Evolutionary conservation across 2,797 vertebrate species (phyloP).

Genomic region (Pterois miles): DNA sequence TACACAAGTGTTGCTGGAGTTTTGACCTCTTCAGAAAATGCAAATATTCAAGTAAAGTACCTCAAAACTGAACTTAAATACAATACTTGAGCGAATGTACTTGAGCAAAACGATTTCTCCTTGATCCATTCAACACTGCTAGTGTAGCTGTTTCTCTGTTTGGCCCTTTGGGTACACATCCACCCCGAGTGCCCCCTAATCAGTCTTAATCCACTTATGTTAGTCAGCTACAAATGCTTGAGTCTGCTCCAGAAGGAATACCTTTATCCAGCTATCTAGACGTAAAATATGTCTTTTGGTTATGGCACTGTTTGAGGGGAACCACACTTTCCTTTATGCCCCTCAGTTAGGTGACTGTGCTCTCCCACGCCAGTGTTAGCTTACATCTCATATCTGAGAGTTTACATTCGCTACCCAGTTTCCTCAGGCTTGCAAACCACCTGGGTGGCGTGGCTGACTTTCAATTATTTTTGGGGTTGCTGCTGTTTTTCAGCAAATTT

Average conservation of each 20-base stretch:
- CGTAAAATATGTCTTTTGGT: not conserved
- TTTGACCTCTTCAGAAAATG: not conserved
- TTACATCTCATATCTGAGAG: not conserved
- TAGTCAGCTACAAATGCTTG: constrained; percentile 27
- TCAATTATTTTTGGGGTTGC: not conserved
- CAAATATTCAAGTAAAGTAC: not conserved
- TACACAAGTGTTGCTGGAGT: not conserved
- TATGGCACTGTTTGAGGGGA: not conserved
- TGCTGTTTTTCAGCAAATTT: constrained; percentile 14
- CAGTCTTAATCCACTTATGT: constrained; percentile 45
- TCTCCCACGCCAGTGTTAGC: not conserved
- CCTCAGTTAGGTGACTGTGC: not conserved
- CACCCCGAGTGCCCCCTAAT: constrained; percentile 33
- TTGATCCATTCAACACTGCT: not conserved
- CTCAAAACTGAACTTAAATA: not conserved
- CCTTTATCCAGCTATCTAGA: not conserved
- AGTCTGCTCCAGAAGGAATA: constrained; percentile 20
- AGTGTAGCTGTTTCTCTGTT: not conserved
- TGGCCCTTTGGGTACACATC: not conserved
- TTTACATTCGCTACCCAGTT: not conserved
- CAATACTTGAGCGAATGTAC: not conserved
- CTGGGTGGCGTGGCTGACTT: not conserved
- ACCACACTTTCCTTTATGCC: not conserved
- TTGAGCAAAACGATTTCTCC: not conserved
- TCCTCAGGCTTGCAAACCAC: constrained; percentile 5